Base-by-base conservation (phyloP, 1,140 invertebrate genomes). In the Copidosoma floridanum region DNA sequence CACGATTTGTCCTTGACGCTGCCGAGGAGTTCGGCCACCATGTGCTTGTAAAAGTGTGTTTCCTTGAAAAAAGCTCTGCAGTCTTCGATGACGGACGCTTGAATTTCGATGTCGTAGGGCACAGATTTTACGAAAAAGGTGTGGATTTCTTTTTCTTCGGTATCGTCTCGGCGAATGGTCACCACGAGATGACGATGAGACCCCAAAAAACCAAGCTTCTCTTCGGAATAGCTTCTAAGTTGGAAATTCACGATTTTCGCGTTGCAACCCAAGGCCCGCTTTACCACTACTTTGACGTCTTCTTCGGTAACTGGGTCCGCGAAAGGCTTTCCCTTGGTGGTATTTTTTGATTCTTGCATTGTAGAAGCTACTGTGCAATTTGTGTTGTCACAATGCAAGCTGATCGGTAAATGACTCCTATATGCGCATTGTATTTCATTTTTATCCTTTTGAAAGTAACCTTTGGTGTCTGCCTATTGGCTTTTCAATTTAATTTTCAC, bases 1-100 rank as follows among this genome's bases (percentile, higher is more conserved):
- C 71, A 75, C n/a, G 50, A 29, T 10, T 44, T 20, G 29, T 57
- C 24, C 29, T 57, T 50, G n/a, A 48, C 11, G 8, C 26, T 35
- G 4, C 10, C 44, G 20, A 55, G 12, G 16, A 55, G 21, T n/a
- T 43, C 38, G 3, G 52, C 38, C 12, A 44, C 3, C 1, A 55
- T 21, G 8, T 20, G 3, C 20, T 29, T 11, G 26, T 29, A 43
- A 21, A 55, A 55, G 1, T 2, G 18, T 1, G 27, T 20, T 20
- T 55, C 52, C 14, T 29, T 43, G 26, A 21, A 24, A 26, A 40
- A 53, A 4, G 14, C 23, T 7, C 27, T 38, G 8, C 0, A 23
- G 2, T 29, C 18, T 18, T 44, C 16, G 16, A 55, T 55, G 2
- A 44, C 7, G 10, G n/a, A 3, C 7, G 4, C 40, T 29, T 55